These are phyloP conservation scores for Diplosoma virens DNA, from an alignment of 23 tunicate species.

Conservation along the genomic window DNA sequence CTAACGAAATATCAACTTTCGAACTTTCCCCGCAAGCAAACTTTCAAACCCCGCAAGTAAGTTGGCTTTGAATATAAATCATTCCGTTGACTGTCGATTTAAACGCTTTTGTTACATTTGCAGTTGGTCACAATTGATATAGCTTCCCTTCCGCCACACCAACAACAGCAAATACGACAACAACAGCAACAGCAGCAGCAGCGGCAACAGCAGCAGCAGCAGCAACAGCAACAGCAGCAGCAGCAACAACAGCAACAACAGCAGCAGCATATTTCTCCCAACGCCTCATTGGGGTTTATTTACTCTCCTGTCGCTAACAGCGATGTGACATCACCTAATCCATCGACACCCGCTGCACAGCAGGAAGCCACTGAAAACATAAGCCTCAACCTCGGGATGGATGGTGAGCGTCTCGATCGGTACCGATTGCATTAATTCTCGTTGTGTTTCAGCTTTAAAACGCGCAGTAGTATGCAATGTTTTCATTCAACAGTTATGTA, in stretches of 20 bases:
- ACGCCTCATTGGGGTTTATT: not conserved
- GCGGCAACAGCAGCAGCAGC: not conserved
- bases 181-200: not conserved
- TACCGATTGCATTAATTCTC: no score
- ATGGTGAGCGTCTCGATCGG: no score
- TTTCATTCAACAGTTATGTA: no score
- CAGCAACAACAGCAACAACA: not conserved
- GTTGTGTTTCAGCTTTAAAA: no score
- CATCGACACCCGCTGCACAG: not conserved
- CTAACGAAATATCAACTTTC: not conserved
- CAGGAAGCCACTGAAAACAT: not conserved
- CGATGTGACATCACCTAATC: not conserved
- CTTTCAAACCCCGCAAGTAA: not conserved
- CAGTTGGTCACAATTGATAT: constrained; percentile 3
- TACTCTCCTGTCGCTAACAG: not conserved
- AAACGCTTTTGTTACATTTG: not conserved
- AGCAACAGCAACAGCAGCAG: not conserved
- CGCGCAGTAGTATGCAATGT: no score
- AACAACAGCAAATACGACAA: not conserved
- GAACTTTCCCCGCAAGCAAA: constrained; percentile 4
- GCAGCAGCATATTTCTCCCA: constrained; percentile 3
- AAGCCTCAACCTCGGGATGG: no score
- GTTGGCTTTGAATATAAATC: not conserved
- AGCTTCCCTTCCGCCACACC: not conserved
- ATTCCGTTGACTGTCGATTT: not conserved